Conservation (phyloP, 2,797 vertebrate genomes). For the Crocidura indochinensis region DNA sequence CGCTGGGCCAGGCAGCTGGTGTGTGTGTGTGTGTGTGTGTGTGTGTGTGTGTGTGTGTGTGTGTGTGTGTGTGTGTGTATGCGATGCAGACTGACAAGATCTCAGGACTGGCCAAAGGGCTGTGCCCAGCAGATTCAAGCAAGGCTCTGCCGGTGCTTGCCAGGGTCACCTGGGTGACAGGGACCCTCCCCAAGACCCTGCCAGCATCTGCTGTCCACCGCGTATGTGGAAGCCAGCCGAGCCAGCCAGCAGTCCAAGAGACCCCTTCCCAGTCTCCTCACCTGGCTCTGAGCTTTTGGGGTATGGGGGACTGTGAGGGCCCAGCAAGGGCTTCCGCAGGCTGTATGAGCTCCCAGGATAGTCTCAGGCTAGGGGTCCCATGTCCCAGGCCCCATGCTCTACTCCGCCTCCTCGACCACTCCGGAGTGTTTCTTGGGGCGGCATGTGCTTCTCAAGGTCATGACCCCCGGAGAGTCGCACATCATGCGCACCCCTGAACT, state of each 20-base stretch:
- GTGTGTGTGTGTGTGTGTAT: not conserved
- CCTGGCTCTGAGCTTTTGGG: too few relatives aligned
- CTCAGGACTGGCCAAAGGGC: not conserved
- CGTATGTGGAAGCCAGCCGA: not conserved
- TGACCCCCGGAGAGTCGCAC: conserved; percentile 76
- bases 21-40: conserved; percentile 6
- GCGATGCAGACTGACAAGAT: conserved; percentile 1
- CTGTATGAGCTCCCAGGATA: not conserved
- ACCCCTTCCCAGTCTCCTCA: not conserved
- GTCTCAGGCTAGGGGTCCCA: too few relatives aligned
- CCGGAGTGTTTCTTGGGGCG: not conserved
- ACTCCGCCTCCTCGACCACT: too few relatives aligned
- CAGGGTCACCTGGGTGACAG: conserved; percentile 9
- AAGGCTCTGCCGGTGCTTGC: too few relatives aligned
- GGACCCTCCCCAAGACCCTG: not conserved
- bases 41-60: too few relatives aligned
- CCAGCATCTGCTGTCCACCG: not conserved
- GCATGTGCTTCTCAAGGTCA: conserved; percentile 55
- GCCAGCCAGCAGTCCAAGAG: not conserved
- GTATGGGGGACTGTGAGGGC: not conserved
- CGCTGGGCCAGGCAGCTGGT: too few relatives aligned
- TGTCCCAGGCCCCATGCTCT: too few relatives aligned
- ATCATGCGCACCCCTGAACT: not conserved
- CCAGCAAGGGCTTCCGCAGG: not conserved
- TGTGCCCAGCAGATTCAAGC: not conserved